A percentile compares a stretch with the other conserved stretches of the same genome.
phyloP scores from a whole-genome alignment of 2,888 invertebrate species.

The Neuroscelio doddi region DNA sequence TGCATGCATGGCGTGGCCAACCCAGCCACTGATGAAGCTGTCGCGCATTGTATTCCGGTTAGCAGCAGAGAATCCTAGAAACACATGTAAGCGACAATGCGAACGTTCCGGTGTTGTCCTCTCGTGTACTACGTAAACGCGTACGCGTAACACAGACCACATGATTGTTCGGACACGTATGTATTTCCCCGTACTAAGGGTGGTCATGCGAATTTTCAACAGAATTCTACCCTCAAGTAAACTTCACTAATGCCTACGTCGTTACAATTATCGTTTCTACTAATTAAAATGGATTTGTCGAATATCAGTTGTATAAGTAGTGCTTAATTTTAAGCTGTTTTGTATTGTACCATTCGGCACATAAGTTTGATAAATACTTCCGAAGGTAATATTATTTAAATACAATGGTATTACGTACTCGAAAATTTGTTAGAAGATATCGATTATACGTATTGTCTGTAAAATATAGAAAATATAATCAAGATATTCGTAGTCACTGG shows the following conservation, averaged over 20 bases:
- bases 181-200: slow-evolving; percentile 17
- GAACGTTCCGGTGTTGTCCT: slow-evolving; percentile 37
- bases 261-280: too few relatives aligned
- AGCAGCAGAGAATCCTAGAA: slow-evolving; percentile 54
- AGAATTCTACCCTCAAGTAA: slow-evolving; percentile 30
- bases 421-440: too few relatives aligned
- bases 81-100: slow-evolving; percentile 59
- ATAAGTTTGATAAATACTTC: too few relatives aligned
- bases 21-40: slow-evolving; percentile 55
- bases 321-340: too few relatives aligned
- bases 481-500: slow-evolving; percentile 26
- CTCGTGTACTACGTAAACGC: slow-evolving; percentile 40
- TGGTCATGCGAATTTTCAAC: slow-evolving; percentile 25
- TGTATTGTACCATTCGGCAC: too few relatives aligned
- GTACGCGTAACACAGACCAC: slow-evolving; percentile 31
- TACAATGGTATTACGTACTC: too few relatives aligned
- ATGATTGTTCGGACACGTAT: slow-evolving; percentile 33
- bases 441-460: background rate
- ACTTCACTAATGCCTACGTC: slow-evolving; percentile 32
- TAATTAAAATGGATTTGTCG: too few relatives aligned
- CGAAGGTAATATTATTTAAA: background rate
- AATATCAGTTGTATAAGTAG: too few relatives aligned
- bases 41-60: slow-evolving; percentile 53
- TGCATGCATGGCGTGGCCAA: slow-evolving; percentile 21
- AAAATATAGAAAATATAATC: slow-evolving; percentile 4